Evolutionary conservation across 2,797 vertebrate species (phyloP), one percentile per base, ranked within the genome.

Genomic region (Xiphophorus birchmanni): DNA sequence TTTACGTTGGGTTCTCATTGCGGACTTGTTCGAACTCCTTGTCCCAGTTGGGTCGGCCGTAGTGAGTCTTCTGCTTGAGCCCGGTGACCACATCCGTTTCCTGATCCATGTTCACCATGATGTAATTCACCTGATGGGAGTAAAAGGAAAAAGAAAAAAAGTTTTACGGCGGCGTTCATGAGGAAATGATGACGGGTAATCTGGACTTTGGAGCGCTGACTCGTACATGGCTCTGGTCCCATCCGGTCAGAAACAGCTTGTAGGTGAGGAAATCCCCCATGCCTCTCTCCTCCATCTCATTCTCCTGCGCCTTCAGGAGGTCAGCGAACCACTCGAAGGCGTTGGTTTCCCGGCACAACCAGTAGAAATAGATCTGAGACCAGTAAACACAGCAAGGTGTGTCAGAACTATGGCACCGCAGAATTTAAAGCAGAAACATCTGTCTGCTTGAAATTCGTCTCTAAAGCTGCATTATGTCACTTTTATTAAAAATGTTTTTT

Each of bases 241-340:
- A 99, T 77, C 95, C 95, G 0, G 97, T 99, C 86, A 99, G 96
- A 86, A 95, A 99, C 76, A 99, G 97, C 9, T 95, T 95, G 89
- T 97, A 98, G 50, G 97, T 98, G 84, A 99, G 96, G 90, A 99
- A 98, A 83, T 96, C 91, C 0, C 87, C 93, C 95, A 97, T 96
- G 82, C 97, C 97, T 12, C 96, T 95, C 85, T 96, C 96, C 0
- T 97, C 97, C 97, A 98, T 99, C 91, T 99, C 97, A 60, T 85
- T 96, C 92, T 99, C 98, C 86, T 97, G 94, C 0, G 96, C 96
- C 89, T 96, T 96, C 0, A 99, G 94, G 12, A 99, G 94, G 91
- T 98, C 97, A 0, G 95, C 97, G 86, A 99, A 99, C 97, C 98
- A 99, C 90, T 97, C 96, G 0, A 99, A 99, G 48, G 97, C 97